These are phyloP conservation scores for Heliconius ethilla DNA, from an alignment of 2,888 invertebrate species.

Conservation along the genomic window DNA sequence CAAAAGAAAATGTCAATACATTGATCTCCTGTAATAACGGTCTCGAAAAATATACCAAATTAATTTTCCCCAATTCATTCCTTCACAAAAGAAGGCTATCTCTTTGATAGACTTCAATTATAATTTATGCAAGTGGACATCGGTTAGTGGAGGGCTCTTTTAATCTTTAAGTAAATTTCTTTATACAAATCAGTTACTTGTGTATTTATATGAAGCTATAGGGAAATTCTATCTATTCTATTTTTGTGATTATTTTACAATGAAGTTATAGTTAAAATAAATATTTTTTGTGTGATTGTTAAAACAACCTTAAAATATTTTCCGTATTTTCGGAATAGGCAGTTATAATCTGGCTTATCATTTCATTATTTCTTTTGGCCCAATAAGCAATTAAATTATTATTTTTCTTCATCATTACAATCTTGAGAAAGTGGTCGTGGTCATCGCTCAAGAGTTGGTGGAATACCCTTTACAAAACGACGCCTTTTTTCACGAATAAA, in stretches of 20 bases:
- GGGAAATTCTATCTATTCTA: background rate
- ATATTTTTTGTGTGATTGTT: too few relatives aligned
- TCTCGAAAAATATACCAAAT: conserved; percentile 65
- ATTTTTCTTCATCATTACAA: background rate
- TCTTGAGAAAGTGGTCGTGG: background rate
- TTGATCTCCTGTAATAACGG: conserved; percentile 56
- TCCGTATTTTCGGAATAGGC: too few relatives aligned
- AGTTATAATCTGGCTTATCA: too few relatives aligned
- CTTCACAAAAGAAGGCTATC: conserved; percentile 64
- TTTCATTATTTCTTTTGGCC: too few relatives aligned
- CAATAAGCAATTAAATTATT: too few relatives aligned
- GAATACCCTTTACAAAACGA: background rate
- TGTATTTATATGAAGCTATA: conserved; percentile 18
- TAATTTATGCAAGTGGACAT: conserved; percentile 81
- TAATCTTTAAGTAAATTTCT: conserved; percentile 71
- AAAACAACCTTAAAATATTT: too few relatives aligned
- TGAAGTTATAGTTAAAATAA: too few relatives aligned
- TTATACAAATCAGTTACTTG: conserved; percentile 44
- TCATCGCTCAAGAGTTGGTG: background rate
- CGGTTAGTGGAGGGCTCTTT: conserved; percentile 60
- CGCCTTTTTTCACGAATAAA: background rate
- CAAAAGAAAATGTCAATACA: conserved; percentile 72
- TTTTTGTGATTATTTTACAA: too few relatives aligned
- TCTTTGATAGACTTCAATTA: conserved; percentile 73
- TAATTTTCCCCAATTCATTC: conserved; percentile 73